phyloP scores from a whole-genome alignment of 2,113 vertebrate genomes.

The Anguilla rostrata region DNA sequence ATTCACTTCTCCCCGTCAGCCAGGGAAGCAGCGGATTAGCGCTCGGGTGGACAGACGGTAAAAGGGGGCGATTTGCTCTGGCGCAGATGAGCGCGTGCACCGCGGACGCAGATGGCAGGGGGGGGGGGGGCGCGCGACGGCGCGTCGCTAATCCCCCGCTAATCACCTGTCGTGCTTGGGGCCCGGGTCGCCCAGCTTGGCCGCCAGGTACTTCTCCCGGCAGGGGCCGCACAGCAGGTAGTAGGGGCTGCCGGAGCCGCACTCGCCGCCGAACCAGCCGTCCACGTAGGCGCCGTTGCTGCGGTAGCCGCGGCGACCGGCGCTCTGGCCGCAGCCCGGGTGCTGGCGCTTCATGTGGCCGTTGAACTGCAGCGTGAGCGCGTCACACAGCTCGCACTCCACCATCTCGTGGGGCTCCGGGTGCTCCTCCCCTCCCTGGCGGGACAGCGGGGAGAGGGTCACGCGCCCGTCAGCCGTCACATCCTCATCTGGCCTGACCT shows the following conservation, averaged over 20 bases:
- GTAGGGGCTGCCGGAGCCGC: constrained; percentile 76
- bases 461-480: background rate
- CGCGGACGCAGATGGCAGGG: background rate
- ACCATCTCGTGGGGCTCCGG: constrained; percentile 69
- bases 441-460: background rate
- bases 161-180: constrained; percentile 66
- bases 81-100: background rate
- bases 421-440: constrained; percentile 67
- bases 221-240: constrained; percentile 75
- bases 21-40: background rate
- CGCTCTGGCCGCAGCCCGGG: constrained; percentile 76
- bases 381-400: constrained; percentile 76
- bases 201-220: constrained; percentile 71
- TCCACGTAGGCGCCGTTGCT: constrained; percentile 76
- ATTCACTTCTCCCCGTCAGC: background rate
- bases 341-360: constrained; percentile 74
- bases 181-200: constrained; percentile 52
- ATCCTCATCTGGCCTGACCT: no score
- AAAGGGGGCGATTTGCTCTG: background rate
- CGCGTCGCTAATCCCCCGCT: background rate
- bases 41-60: background rate
- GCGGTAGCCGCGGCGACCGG: constrained; percentile 74
- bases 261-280: constrained; percentile 79
- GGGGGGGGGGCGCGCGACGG: no score
- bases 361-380: constrained; percentile 75